Evolutionary conservation across 2,888 invertebrate species (phyloP), one percentile per base, ranked within the genome.

Genomic region (Limnephilus marmoratus): DNA sequence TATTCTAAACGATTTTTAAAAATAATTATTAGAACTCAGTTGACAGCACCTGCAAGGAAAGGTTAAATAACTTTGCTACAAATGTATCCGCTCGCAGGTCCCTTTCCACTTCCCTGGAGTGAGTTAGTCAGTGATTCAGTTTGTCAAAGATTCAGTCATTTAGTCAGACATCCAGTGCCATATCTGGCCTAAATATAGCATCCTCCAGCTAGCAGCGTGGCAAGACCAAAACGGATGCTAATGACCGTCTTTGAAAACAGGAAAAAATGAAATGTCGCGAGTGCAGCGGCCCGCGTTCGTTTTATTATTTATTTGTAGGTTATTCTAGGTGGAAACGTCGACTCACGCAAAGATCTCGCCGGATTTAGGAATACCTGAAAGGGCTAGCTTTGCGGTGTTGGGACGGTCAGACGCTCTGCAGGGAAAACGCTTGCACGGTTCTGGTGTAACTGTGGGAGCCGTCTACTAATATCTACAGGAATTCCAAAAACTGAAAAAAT

Each of bases 241-340:
- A 87, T 68, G 87, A 87, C 87, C 87, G 87, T 68, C 53, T 68
- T 31, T 7, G 31, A 29, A 87, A 87, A 87, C 34, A 87, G 87
- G 87, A 87, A 87, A 87, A 87, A 87, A 87, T 87, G 68, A 87
- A 53, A 87, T 86, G 85, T 86, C 85, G 85, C 45, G 2, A 29
- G 41, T 41, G 9, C 41, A 41, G 37, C 83, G 83, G 9, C 45
- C 15, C 29, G 29, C 41, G 13, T n/a, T 86, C 29, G 85, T 86
- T 86, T 86, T 86, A n/a, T 49, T 86, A 86, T 85, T 86, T 86
- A 86, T 86, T 86, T 86, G 85, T 86, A n/a, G 45, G 85, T 86
- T 86, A 86, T 86, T 86, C 85, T 86, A 45, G 83, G 24, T 83
- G 83, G 37, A 83, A 83, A 37, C 7, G 83, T 24, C 83, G 85